Conservation (phyloP, 2,888 invertebrate species). For the Hypomecis atomaria region DNA sequence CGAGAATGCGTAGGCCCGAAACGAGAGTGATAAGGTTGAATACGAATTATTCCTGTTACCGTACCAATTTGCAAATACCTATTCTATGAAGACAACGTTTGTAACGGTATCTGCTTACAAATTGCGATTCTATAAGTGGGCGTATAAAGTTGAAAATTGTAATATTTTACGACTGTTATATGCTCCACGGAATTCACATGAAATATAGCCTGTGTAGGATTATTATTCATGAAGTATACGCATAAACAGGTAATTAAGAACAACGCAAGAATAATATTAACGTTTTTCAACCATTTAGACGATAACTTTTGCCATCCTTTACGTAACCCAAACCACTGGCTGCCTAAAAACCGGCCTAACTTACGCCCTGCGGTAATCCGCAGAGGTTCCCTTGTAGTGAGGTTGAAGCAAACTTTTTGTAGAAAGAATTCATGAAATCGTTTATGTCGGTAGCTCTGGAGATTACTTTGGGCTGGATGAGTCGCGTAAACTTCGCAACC, state of each 20-base stretch:
- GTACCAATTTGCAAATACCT: constrained; percentile 36
- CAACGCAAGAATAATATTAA: constrained; percentile 12
- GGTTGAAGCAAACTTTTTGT: constrained; percentile 17
- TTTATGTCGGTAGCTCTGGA: constrained; percentile 18
- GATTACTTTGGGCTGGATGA: constrained; percentile 16
- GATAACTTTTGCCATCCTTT: constrained; percentile 13
- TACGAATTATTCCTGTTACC: constrained; percentile 48
- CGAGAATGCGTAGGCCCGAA: constrained; percentile 43
- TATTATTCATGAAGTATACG: constrained; percentile 4
- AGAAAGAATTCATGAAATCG: constrained; percentile 24
- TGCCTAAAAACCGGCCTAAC: constrained; percentile 17
- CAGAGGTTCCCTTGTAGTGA: constrained; percentile 17
- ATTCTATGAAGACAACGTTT: constrained; percentile 21
- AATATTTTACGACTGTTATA: not conserved
- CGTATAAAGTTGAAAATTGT: constrained; percentile 12
- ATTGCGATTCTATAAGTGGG: constrained; percentile 7
- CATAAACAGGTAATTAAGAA: constrained; percentile 11
- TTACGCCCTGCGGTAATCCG: constrained; percentile 20
- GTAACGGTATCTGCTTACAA: constrained; percentile 17
- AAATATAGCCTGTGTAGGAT: constrained; percentile 1
- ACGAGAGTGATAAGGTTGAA: constrained; percentile 49
- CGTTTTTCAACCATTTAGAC: constrained; percentile 4
- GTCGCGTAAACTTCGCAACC: constrained; percentile 17
- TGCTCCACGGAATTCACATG: constrained; percentile 1
- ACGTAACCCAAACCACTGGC: constrained; percentile 11